phyloP scores from a whole-genome alignment of 2,113 vertebrate species.

The Callionymus lyra region DNA sequence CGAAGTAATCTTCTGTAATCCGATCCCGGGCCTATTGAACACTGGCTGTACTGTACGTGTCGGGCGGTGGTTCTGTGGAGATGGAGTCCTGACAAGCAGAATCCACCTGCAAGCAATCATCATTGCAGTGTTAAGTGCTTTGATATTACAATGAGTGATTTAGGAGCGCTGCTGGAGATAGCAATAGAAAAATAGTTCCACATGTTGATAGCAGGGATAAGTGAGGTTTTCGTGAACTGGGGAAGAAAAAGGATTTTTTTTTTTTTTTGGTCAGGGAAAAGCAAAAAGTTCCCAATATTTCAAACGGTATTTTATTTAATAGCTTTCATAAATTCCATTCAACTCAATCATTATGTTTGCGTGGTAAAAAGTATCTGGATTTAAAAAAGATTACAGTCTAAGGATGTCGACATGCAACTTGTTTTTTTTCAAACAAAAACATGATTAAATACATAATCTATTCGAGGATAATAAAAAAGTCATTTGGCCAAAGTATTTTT shows the following conservation, averaged over 20 bases:
- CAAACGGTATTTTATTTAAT: no score
- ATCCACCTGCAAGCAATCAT: constrained; percentile 71
- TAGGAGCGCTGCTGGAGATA: constrained; percentile 63
- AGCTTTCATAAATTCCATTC: no score
- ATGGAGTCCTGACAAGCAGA: constrained; percentile 58
- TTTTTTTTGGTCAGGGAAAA: not conserved
- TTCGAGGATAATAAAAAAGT: no score
- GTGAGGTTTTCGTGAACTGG: constrained; percentile 26
- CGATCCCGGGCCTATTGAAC: constrained; percentile 57
- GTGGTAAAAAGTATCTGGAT: no score
- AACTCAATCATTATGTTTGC: no score
- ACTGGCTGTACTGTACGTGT: constrained; percentile 68
- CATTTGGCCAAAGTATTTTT: no score
- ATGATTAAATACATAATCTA: no score
- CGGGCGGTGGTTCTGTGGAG: constrained; percentile 67
- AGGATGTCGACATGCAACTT: no score
- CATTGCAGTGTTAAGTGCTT: constrained; percentile 70
- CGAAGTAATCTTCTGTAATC: constrained; percentile 69
- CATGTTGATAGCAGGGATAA: constrained; percentile 58
- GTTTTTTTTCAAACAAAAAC: no score
- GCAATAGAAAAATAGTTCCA: constrained; percentile 63
- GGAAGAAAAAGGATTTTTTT: not conserved
- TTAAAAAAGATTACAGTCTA: no score
- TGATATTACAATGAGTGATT: constrained; percentile 74
- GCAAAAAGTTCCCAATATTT: no score